These are phyloP conservation scores for Bembecia ichneumoniformis DNA, from an alignment of 2,888 invertebrate species.

Conservation along the genomic window DNA sequence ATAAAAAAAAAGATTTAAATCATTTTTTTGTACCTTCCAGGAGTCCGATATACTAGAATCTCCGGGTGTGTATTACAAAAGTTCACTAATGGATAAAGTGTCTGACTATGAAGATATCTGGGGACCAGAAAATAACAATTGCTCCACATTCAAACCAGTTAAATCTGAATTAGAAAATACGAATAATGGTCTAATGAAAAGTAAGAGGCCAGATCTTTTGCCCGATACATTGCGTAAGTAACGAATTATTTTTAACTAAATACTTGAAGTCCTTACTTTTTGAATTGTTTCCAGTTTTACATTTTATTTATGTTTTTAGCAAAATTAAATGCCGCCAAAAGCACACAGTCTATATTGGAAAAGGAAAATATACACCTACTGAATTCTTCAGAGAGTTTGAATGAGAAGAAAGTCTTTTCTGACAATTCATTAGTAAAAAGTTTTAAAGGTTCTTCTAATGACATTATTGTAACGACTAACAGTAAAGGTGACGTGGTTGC, in stretches of 20 bases:
- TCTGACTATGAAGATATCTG: constrained; percentile 97
- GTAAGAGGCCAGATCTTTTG: constrained; percentile 73
- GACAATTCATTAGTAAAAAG: constrained; percentile 52
- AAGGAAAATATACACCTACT: constrained; percentile 59
- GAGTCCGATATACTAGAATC: constrained; percentile 89
- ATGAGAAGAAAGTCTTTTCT: constrained; percentile 52
- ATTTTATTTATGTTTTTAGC: constrained; percentile 31
- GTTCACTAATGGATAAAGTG: constrained; percentile 90
- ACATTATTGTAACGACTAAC: constrained; percentile 64
- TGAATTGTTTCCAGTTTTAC: background rate
- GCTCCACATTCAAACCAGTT: constrained; percentile 62
- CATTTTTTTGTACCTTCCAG: constrained; percentile 33
- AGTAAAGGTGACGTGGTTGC: constrained; percentile 62
- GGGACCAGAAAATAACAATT: constrained; percentile 76
- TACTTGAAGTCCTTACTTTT: background rate
- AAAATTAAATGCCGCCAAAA: constrained; percentile 57
- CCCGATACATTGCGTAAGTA: constrained; percentile 73
- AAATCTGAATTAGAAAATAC: constrained; percentile 50
- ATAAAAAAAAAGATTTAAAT: background rate
- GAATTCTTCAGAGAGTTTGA: constrained; percentile 54
- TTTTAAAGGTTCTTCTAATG: constrained; percentile 51
- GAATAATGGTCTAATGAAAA: constrained; percentile 67
- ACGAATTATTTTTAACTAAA: background rate
- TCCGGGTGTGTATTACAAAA: constrained; percentile 85
- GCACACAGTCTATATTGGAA: constrained; percentile 59